These are phyloP conservation scores for Campopleginae sp. DNA, from an alignment of 2,888 invertebrate genomes.

Conservation along the genomic window DNA sequence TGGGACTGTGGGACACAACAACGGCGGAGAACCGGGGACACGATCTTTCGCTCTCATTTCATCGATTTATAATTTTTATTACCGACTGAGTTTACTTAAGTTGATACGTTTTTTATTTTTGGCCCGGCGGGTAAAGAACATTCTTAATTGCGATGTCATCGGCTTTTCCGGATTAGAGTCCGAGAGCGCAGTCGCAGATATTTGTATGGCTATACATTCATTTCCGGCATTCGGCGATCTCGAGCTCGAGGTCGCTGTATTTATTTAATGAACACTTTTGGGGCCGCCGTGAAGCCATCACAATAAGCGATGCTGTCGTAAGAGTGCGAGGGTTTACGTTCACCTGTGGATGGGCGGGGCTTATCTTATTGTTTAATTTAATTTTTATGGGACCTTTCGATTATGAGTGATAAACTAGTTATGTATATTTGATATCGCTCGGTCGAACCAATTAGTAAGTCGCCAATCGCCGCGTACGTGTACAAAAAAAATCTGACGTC, in stretches of 20 bases:
- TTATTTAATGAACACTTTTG: background rate
- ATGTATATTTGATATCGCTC: background rate
- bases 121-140: background rate
- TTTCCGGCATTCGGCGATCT: background rate
- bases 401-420: background rate
- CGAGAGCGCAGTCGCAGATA: background rate
- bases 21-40: too few species aligned
- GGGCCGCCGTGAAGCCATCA: background rate
- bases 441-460: background rate
- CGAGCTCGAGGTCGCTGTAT: background rate
- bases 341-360: constrained; percentile 14
- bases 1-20: background rate
- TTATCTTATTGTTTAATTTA: background rate
- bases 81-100: background rate
- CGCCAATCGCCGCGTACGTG: background rate
- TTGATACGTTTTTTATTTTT: background rate
- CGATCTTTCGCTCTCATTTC: background rate
- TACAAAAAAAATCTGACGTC: background rate
- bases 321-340: constrained; percentile 13
- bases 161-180: background rate
- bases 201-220: background rate
- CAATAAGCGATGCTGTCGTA: background rate
- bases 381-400: constrained; percentile 2
- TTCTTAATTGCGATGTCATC: background rate
- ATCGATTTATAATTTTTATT: background rate